phyloP scores from a whole-genome alignment of 2,113 vertebrate genomes.

The Pelecanus crispus region DNA sequence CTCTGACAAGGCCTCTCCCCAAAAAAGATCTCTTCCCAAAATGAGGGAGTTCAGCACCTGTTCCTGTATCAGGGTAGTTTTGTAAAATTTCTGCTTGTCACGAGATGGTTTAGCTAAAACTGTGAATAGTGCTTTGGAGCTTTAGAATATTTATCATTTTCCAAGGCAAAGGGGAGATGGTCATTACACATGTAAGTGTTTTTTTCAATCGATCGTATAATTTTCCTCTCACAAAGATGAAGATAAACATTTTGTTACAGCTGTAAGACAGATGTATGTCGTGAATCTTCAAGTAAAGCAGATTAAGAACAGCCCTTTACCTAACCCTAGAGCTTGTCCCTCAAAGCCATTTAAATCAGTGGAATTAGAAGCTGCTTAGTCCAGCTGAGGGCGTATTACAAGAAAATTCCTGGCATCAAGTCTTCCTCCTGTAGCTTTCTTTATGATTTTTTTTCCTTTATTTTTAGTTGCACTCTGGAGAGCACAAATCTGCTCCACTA shows the following conservation, averaged over 20 bases:
- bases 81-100: neutral
- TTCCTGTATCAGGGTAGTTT: neutral
- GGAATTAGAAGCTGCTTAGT: constrained; percentile 41
- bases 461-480: neutral
- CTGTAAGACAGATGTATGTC: neutral
- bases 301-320: constrained; percentile 6
- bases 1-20: neutral
- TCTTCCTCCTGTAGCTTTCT: neutral
- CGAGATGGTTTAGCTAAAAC: neutral
- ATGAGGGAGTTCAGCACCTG: neutral
- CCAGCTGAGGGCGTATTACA: neutral
- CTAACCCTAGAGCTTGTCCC: neutral
- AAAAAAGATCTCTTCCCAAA: neutral
- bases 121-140: neutral
- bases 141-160: neutral
- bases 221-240: neutral
- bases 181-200: neutral
- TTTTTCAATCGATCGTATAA: neutral
- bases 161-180: neutral
- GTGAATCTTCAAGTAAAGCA: constrained; percentile 9
- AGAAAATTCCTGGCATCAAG: neutral
- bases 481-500: neutral
- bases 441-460: neutral
- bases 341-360: constrained; percentile 9
- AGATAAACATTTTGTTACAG: neutral